phyloP scores from a whole-genome alignment of 2,113 vertebrate species.

The Pituophis catenifer region DNA sequence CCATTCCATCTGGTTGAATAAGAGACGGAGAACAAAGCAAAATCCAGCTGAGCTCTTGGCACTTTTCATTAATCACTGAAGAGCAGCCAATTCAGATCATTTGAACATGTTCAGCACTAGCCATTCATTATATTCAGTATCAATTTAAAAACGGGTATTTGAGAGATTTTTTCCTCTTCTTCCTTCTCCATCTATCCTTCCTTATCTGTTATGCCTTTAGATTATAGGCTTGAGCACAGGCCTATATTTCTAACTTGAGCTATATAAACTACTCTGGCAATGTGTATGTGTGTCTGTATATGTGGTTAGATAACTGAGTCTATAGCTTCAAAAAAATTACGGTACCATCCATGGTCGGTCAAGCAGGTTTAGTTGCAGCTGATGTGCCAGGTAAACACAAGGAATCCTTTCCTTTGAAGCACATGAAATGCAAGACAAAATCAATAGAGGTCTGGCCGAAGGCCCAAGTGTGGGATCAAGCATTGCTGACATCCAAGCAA shows the following conservation, averaged over 20 bases:
- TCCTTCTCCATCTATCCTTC: neutral
- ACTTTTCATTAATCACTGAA: neutral
- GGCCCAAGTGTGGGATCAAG: constrained; percentile 73
- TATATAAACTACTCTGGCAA: neutral
- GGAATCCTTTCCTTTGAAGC: constrained; percentile 69
- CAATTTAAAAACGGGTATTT: neutral
- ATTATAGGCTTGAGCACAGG: neutral
- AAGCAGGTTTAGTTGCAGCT: constrained; percentile 76
- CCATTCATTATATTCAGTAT: neutral
- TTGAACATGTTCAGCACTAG: neutral
- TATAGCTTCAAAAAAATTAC: neutral
- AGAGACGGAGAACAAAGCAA: neutral
- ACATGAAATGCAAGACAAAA: constrained; percentile 85
- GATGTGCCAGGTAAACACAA: constrained; percentile 84
- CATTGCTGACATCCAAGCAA: constrained; percentile 81
- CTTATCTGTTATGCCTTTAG: neutral
- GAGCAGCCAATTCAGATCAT: neutral
- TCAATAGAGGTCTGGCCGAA: constrained; percentile 77
- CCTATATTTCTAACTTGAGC: neutral
- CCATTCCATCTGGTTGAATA: neutral
- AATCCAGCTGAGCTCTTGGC: neutral
- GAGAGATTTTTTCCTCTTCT: neutral
- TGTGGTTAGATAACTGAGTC: neutral
- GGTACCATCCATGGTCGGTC: constrained; percentile 88
- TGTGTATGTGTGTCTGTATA: neutral